Percentiles rank a stretch among this genome's conserved stretches.
Conservation (phyloP, 2,113 vertebrate genomes). For the Ginglymostoma cirratum region DNA sequence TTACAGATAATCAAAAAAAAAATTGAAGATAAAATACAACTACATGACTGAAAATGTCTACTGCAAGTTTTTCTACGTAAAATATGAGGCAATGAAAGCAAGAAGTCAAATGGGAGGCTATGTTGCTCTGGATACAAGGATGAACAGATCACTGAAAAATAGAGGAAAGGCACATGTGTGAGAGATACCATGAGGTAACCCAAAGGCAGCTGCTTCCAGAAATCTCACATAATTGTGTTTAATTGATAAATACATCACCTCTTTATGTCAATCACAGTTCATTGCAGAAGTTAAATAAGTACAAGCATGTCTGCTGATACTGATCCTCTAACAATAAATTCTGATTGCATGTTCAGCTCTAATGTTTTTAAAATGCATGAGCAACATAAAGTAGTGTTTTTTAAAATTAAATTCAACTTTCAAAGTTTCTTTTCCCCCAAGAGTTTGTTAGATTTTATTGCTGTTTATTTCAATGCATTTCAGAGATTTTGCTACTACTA, state of each 20-base stretch:
- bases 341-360: too few species aligned
- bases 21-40: background rate
- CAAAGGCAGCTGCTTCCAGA: slow-evolving; percentile 51
- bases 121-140: background rate
- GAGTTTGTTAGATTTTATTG: too few species aligned
- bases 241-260: background rate
- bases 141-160: slow-evolving; percentile 35
- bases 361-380: too few species aligned
- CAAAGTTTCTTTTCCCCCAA: too few species aligned
- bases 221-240: slow-evolving; percentile 40
- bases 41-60: background rate
- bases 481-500: too few species aligned
- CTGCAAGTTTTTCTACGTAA: background rate
- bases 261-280: background rate
- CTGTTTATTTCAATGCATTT: too few species aligned
- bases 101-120: background rate
- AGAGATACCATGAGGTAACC: slow-evolving; percentile 47
- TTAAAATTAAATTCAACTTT: too few species aligned
- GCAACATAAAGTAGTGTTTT: too few species aligned
- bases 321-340: too few species aligned
- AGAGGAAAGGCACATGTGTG: slow-evolving; percentile 44
- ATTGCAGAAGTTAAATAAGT: background rate
- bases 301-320: too few species aligned
- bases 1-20: background rate
- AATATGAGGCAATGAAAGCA: background rate